A percentile compares a stretch with the other conserved stretches of the same genome.
These are phyloP conservation scores for Megalops cyprinoides DNA, from an alignment of 2,797 vertebrate species.

Conservation along the genomic window DNA sequence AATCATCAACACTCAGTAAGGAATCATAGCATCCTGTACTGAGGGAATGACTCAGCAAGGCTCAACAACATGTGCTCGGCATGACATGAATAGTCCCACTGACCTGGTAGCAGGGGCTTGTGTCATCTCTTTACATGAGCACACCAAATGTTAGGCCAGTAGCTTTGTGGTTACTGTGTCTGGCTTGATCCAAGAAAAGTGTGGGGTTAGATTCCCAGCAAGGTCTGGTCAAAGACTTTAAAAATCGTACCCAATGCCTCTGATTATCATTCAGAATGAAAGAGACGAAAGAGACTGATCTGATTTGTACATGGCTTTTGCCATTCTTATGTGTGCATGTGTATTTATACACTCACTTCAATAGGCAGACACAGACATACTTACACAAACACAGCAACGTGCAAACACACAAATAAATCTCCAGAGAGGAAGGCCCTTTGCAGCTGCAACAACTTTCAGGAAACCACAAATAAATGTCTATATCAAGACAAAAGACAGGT, in stretches of 20 bases:
- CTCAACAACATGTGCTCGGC: conserved; percentile 11
- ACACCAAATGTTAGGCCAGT: too few relatives aligned
- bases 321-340: background rate
- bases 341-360: too few relatives aligned
- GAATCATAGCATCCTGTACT: background rate
- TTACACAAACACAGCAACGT: background rate
- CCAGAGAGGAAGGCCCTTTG: too few relatives aligned
- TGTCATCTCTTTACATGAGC: background rate
- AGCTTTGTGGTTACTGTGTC: too few relatives aligned
- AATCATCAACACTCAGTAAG: conserved; percentile 1
- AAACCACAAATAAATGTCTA: background rate
- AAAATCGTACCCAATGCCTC: too few relatives aligned
- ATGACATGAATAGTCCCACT: conserved; percentile 7
- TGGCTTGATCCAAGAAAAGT: too few relatives aligned
- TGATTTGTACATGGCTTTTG: background rate
- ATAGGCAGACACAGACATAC: background rate
- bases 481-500: background rate
- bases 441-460: too few relatives aligned
- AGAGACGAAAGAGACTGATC: too few relatives aligned
- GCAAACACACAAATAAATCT: too few relatives aligned
- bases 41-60: background rate
- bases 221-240: too few relatives aligned
- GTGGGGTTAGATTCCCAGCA: too few relatives aligned
- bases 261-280: too few relatives aligned
- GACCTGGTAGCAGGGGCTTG: background rate